Conservation (phyloP, 2,888 invertebrate genomes). For the Rhingia campestris region DNA sequence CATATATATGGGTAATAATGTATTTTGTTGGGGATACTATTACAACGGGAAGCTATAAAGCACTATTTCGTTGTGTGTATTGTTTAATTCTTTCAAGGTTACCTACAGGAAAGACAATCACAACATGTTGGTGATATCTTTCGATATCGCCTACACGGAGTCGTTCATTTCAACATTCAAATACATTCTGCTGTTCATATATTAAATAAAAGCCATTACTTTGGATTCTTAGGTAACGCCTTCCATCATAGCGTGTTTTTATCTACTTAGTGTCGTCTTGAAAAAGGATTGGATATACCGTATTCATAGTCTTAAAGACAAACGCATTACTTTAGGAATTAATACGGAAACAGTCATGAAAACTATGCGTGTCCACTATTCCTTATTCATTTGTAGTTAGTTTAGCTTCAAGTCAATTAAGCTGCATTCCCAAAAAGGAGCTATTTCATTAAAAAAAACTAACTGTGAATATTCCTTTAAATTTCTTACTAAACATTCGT, state of each 20-base stretch:
- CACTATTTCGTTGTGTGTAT: slow-evolving; percentile 16
- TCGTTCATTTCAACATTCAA: slow-evolving; percentile 26
- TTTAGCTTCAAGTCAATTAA: not conserved
- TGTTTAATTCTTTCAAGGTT: slow-evolving; percentile 61
- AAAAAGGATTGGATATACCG: slow-evolving; percentile 37
- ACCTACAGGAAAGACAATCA: slow-evolving; percentile 22
- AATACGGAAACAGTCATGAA: slow-evolving; percentile 54
- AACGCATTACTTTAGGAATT: slow-evolving; percentile 46
- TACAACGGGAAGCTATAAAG: no score
- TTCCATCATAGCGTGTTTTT: slow-evolving; percentile 54
- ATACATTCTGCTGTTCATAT: slow-evolving; percentile 49
- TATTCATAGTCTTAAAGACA: not conserved
- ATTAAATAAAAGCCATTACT: slow-evolving; percentile 23
- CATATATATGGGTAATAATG: no score
- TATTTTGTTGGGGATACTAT: no score
- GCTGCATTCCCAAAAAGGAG: not conserved
- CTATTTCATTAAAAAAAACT: not conserved
- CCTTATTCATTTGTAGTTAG: not conserved
- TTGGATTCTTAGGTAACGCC: slow-evolving; percentile 4
- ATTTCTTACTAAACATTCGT: slow-evolving; percentile 14
- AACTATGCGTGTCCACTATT: slow-evolving; percentile 4
- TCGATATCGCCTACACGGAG: slow-evolving; percentile 21
- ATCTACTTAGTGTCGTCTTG: slow-evolving; percentile 55
- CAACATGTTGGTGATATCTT: slow-evolving; percentile 49
- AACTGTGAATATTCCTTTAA: not conserved